phyloP scores from a whole-genome alignment of 2,113 vertebrate genomes.

The Oncorhynchus gorbuscha region DNA sequence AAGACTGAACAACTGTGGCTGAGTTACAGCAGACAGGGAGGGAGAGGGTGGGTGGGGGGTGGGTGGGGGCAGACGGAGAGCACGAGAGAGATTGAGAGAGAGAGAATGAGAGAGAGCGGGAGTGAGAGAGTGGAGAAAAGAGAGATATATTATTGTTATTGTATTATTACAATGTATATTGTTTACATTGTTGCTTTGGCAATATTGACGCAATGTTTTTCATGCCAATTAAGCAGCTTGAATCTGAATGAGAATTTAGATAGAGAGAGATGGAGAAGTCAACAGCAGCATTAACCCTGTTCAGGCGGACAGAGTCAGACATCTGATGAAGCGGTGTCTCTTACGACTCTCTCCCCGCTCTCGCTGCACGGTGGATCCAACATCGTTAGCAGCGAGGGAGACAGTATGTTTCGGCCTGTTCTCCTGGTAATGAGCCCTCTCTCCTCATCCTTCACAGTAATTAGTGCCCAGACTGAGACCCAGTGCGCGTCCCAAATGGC shows the following conservation, averaged over 20 bases:
- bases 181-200: too few relatives aligned
- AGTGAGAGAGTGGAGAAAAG: not conserved
- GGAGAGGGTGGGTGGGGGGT: too few relatives aligned
- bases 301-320: constrained; percentile 31
- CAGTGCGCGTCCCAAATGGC: constrained; percentile 25
- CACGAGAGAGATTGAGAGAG: too few relatives aligned
- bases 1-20: constrained; percentile 29
- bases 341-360: constrained; percentile 13
- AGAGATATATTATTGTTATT: not conserved
- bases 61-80: too few relatives aligned
- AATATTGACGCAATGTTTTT: too few relatives aligned
- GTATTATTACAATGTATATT: too few relatives aligned
- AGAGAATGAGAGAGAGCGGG: not conserved
- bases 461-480: constrained; percentile 49
- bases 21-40: constrained; percentile 12
- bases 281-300: constrained; percentile 63
- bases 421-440: constrained; percentile 67
- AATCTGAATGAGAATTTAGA: not conserved
- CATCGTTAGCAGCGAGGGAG: constrained; percentile 73
- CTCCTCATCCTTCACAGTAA: constrained; percentile 73
- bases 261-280: constrained; percentile 36
- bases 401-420: constrained; percentile 62
- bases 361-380: constrained; percentile 53
- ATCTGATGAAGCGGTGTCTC: constrained; percentile 60
- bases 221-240: too few relatives aligned